These are phyloP conservation scores for Platycheirus rosarum DNA, from an alignment of 2,888 invertebrate genomes.

Conservation along the genomic window DNA sequence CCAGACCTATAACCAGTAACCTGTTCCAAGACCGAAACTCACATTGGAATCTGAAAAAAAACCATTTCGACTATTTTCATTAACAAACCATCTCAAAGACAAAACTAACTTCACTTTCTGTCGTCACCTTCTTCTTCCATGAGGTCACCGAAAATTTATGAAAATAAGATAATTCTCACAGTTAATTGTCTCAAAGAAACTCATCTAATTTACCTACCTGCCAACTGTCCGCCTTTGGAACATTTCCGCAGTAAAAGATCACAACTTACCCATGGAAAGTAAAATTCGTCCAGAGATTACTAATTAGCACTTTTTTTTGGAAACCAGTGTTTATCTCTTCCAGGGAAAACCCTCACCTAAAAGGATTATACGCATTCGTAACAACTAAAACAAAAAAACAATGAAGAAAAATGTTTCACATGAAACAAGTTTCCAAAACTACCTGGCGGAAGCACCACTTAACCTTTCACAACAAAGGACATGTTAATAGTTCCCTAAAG, in stretches of 20 bases:
- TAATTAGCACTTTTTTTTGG: not conserved
- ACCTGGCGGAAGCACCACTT: not conserved
- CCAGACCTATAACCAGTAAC: too few species aligned
- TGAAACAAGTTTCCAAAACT: constrained; percentile 22
- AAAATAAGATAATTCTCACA: constrained; percentile 51
- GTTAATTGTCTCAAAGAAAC: constrained; percentile 20
- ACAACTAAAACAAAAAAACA: too few species aligned
- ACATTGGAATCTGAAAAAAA: too few species aligned
- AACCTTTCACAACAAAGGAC: constrained; percentile 31
- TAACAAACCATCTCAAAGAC: not conserved
- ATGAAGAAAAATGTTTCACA: not conserved
- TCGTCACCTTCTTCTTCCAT: not conserved
- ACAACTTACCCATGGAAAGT: constrained; percentile 28
- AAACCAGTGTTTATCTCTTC: not conserved
- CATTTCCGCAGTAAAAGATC: constrained; percentile 29
- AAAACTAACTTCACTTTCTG: not conserved
- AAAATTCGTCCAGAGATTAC: constrained; percentile 32
- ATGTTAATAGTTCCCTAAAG: constrained; percentile 38
- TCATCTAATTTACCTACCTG: constrained; percentile 30
- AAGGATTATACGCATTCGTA: constrained; percentile 45
- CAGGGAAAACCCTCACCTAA: constrained; percentile 30
- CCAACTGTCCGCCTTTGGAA: not conserved
- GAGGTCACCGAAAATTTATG: not conserved
- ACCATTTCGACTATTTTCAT: not conserved
- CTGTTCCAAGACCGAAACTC: too few species aligned